phyloP scores from a whole-genome alignment of 2,113 vertebrate genomes.

The Halichoeres trimaculatus region DNA sequence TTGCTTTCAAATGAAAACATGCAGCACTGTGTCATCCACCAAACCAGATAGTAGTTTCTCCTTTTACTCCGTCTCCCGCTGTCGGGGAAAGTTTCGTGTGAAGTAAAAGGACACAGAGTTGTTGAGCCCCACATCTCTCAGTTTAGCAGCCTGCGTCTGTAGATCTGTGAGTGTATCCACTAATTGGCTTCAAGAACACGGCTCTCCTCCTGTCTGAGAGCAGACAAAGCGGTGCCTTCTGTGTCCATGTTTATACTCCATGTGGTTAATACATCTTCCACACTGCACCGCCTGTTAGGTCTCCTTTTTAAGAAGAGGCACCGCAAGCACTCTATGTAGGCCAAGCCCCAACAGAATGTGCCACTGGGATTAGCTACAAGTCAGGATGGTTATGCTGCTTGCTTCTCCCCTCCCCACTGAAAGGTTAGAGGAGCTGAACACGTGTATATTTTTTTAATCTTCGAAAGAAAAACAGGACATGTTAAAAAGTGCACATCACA shows the following conservation, averaged over 20 bases:
- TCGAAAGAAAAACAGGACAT: neutral
- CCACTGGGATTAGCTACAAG: conserved; percentile 77
- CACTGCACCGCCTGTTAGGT: conserved; percentile 56
- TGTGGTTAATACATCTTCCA: conserved; percentile 54
- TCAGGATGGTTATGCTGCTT: conserved; percentile 52
- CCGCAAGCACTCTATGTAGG: conserved; percentile 75
- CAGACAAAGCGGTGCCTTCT: conserved; percentile 42
- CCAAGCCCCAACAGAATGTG: conserved; percentile 79
- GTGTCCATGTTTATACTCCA: conserved; percentile 65
- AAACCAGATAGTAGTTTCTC: conserved; percentile 51
- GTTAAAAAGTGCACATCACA: conserved; percentile 13
- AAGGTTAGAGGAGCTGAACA: conserved; percentile 56
- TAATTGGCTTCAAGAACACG: conserved; percentile 57
- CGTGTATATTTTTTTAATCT: conserved; percentile 23
- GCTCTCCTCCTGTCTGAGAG: conserved; percentile 32
- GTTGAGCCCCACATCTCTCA: conserved; percentile 47
- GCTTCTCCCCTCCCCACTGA: conserved; percentile 46
- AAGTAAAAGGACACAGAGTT: conserved; percentile 59
- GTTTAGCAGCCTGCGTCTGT: conserved; percentile 40
- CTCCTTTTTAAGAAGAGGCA: conserved; percentile 68
- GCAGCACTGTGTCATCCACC: conserved; percentile 36
- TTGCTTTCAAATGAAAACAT: neutral
- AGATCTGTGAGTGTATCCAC: conserved; percentile 38
- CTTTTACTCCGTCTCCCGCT: conserved; percentile 8
- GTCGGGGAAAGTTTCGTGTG: conserved; percentile 53